Evolutionary conservation across 2,113 vertebrate genomes (phyloP).

Genomic region (Elephas maximus): DNA sequence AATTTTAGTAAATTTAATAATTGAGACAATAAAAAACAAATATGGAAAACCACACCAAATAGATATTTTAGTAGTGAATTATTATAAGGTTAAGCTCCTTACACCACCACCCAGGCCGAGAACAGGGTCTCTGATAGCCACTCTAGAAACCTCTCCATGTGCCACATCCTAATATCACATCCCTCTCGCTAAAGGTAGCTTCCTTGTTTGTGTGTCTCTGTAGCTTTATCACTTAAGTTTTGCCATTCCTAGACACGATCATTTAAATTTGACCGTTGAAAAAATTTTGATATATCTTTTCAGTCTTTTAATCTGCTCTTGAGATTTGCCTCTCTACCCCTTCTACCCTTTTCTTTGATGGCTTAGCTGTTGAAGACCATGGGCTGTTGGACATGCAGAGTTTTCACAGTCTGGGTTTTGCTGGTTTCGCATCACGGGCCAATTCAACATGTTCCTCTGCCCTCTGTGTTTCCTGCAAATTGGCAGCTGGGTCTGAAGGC

Average conservation of each 20-base stretch:
- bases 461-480: neutral
- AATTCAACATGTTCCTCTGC: too few species aligned
- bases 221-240: neutral
- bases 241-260: neutral
- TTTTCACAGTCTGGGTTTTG: neutral
- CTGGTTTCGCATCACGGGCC: neutral
- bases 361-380: neutral
- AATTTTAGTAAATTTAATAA: neutral
- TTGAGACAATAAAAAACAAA: neutral
- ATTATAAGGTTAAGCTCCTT: neutral
- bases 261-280: neutral
- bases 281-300: neutral
- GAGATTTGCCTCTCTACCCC: neutral
- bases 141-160: slow-evolving; percentile 19
- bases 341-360: neutral
- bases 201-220: neutral
- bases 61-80: neutral
- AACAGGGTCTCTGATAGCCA: neutral
- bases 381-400: neutral
- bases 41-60: neutral
- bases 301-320: neutral
- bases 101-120: neutral
- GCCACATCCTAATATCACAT: neutral
- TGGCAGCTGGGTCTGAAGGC: neutral
- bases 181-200: neutral